Percentiles rank a stretch among this genome's conserved stretches.
These are phyloP conservation scores for Lucifuga dentata DNA, from an alignment of 2,113 vertebrate genomes.

Conservation along the genomic window DNA sequence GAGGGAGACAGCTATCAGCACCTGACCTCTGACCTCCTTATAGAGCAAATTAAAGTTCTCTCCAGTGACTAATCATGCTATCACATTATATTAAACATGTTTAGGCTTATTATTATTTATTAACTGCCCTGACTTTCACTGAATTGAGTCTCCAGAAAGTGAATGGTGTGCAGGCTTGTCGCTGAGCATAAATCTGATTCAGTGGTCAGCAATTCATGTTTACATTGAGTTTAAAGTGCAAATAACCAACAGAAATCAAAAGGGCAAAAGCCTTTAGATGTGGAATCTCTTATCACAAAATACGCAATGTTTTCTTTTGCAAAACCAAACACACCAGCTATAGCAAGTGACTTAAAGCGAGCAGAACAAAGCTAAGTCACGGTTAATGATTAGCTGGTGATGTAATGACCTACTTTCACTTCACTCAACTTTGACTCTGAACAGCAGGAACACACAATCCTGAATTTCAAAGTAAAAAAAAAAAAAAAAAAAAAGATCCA, in stretches of 20 bases:
- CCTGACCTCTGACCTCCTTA: neutral
- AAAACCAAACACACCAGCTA: neutral
- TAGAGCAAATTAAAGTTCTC: no score
- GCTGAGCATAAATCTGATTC: neutral
- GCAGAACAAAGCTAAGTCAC: neutral
- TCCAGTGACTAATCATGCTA: neutral
- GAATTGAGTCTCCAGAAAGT: neutral
- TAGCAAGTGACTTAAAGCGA: neutral
- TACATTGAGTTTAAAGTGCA: slow-evolving; percentile 55
- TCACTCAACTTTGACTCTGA: slow-evolving; percentile 10
- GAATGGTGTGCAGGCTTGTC: slow-evolving; percentile 4
- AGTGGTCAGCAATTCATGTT: slow-evolving; percentile 66
- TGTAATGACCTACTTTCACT: slow-evolving; percentile 44
- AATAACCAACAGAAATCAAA: slow-evolving; percentile 52
- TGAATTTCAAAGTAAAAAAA: slow-evolving; percentile 32
- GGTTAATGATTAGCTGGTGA: slow-evolving; percentile 63
- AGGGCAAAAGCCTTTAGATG: slow-evolving; percentile 51
- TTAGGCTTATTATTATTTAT: neutral
- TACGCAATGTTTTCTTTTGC: slow-evolving; percentile 13
- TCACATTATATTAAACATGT: neutral
- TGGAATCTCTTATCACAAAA: slow-evolving; percentile 39
- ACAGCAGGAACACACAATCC: neutral
- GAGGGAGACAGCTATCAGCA: neutral
- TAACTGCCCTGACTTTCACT: no score
- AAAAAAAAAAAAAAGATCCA: slow-evolving; percentile 3